Base-by-base conservation (phyloP, 2,113 vertebrate genomes). In the Epinephelus fuscoguttatus region DNA sequence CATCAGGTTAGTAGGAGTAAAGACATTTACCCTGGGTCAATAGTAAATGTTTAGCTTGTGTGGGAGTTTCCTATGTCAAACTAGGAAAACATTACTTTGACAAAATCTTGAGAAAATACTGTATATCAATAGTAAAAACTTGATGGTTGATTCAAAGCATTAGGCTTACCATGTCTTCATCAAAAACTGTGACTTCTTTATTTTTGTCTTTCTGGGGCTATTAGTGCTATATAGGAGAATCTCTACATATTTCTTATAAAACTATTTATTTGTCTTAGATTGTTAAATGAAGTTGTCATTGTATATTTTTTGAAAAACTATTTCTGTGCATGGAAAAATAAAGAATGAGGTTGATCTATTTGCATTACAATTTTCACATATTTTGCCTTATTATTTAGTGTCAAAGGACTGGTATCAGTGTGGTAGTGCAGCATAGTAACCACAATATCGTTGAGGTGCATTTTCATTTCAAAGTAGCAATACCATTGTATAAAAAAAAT, bases 301-400 rank as follows among this genome's bases (percentile, higher is more conserved):
- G 75, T 70, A 84, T 91, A 81, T 93, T 61, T 89, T 90, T 79
- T 52, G 60, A 84, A 88, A 70, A 85, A 42, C 19, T 80, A 53
- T 84, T 92, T 80, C 64, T 81, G 78, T 90, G 91, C 89, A 89
- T 92, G 86, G 37, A 68, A 69, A 74, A 93, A 92, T 92, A 90
- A 93, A 92, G 76, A 69, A 30, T 67, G 25, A 76, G 37, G 75
- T 79, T 18, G 47, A 47, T 81, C 25, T 85, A 77, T 92, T 91
- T 90, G 60, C 86, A 61, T 75, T 73, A 79, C 13, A 81, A 10
- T 47, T 68, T 68, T 17, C 18, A 37, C 27, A 23, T 14, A 8
- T 64, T 19, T 68, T 67, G 49, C 2, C 11, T 69, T 0, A 9
- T 71, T 85, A 64, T 19, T 78, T 23, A 70, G 13, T 61, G 12